A percentile compares a stretch with the other conserved stretches of the same genome.
Evolutionary conservation across 2,113 vertebrate genomes (phyloP).

Genomic region (Neolamprologus brichardi): DNA sequence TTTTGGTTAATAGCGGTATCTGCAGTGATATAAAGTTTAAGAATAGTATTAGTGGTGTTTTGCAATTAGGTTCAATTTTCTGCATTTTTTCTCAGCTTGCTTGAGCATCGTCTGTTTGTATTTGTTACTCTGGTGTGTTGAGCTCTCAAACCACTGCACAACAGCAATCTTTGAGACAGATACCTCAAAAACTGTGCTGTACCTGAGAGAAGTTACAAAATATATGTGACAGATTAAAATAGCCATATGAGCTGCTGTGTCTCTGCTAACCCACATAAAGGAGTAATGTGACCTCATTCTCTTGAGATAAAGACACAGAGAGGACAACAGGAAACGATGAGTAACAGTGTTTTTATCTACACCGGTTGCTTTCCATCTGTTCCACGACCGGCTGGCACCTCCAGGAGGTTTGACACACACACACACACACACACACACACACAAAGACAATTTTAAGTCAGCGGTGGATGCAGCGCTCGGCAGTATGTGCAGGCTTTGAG

Average conservation of each 20-base stretch:
- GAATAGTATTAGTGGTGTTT: neutral
- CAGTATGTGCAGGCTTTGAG: neutral
- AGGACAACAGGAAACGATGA: slow-evolving; percentile 1
- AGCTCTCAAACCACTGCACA: neutral
- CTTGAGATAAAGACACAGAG: neutral
- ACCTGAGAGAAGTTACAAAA: neutral
- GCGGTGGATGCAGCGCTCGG: neutral
- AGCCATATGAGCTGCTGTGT: neutral
- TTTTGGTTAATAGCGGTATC: neutral
- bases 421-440: neutral
- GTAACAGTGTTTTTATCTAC: neutral
- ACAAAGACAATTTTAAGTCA: neutral
- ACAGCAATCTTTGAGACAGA: neutral
- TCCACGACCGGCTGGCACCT: slow-evolving; percentile 24
- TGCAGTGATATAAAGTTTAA: neutral
- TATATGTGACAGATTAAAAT: neutral
- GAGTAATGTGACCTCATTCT: neutral
- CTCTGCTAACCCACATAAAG: neutral
- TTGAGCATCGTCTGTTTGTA: neutral
- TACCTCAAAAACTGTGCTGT: neutral
- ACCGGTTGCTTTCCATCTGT: slow-evolving; percentile 22
- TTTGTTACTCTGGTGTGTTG: neutral
- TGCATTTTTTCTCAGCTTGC: neutral
- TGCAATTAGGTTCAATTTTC: neutral
- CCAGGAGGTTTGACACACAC: neutral